Evolutionary conservation across 2,797 vertebrate genomes (phyloP).

Genomic region (Chromobotia macracanthus): DNA sequence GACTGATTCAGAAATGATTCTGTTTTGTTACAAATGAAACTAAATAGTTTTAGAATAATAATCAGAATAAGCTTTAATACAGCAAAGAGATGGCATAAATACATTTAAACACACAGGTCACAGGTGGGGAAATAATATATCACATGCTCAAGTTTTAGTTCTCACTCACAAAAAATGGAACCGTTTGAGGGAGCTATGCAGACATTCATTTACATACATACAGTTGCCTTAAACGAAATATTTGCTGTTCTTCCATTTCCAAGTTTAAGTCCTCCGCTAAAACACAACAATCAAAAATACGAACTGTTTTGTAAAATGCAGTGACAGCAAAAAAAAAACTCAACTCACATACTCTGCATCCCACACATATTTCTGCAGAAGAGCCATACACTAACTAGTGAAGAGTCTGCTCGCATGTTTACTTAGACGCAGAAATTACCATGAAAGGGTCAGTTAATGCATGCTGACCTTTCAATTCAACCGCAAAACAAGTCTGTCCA

Average conservation of each 20-base stretch:
- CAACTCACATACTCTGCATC: neutral
- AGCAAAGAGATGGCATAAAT: neutral
- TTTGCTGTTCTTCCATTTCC: neutral
- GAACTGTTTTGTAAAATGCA: neutral
- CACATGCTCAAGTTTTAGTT: neutral
- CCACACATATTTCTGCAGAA: neutral
- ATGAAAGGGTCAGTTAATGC: conserved; percentile 1
- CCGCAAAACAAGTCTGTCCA: neutral
- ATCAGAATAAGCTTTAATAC: neutral
- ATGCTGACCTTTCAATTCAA: neutral
- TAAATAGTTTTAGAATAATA: neutral
- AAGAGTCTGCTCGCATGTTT: neutral
- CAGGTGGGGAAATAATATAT: neutral
- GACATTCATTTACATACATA: neutral
- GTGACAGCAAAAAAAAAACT: neutral
- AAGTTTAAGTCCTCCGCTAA: neutral
- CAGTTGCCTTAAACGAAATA: too few relatives aligned
- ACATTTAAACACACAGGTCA: neutral
- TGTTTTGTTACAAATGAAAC: neutral
- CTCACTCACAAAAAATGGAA: neutral
- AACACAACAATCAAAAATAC: neutral
- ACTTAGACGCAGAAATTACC: neutral
- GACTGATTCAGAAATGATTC: neutral
- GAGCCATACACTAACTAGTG: neutral
- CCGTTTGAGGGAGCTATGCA: neutral